A percentile compares a stretch with the other conserved stretches of the same genome.
phyloP scores from a whole-genome alignment of 2,888 invertebrate species.

The Hybos culiciformis region DNA sequence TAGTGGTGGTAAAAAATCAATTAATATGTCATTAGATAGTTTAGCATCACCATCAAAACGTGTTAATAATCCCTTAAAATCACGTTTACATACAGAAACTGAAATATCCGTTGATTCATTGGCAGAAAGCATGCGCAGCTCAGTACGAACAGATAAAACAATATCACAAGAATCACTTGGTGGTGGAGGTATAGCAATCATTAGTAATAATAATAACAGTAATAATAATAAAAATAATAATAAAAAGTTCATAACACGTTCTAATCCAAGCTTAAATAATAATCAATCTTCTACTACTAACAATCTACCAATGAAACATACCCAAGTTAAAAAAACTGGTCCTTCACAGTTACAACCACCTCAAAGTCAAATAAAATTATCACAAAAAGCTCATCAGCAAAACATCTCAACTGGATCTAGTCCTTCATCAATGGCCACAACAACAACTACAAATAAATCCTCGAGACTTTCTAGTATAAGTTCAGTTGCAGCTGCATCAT shows the following conservation, averaged over 20 bases:
- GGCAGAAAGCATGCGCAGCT: slow-evolving; percentile 35
- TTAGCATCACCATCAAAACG: slow-evolving; percentile 26
- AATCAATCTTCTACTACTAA: too few relatives aligned
- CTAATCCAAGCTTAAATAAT: slow-evolving; percentile 2
- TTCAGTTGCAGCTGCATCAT: slow-evolving; percentile 23
- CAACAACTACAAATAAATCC: slow-evolving; percentile 32
- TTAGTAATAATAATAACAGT: slow-evolving; percentile 19
- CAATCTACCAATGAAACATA: too few relatives aligned
- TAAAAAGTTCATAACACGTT: slow-evolving; percentile 7
- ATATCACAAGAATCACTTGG: slow-evolving; percentile 33
- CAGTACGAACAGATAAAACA: slow-evolving; percentile 33
- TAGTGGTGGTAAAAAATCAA: slow-evolving; percentile 26
- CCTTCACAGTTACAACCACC: background rate
- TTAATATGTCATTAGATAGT: slow-evolving; percentile 33
- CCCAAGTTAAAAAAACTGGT: background rate
- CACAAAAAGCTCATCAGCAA: slow-evolving; percentile 12
- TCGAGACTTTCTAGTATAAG: slow-evolving; percentile 32
- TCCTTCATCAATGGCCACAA: slow-evolving; percentile 33
- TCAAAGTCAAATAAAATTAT: background rate
- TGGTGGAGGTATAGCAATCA: too few relatives aligned
- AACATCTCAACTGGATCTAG: slow-evolving; percentile 31
- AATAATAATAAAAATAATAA: slow-evolving; percentile 28
- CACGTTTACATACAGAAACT: slow-evolving; percentile 18
- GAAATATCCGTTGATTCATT: slow-evolving; percentile 30
- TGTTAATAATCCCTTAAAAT: slow-evolving; percentile 19